Base-by-base conservation (phyloP, 1,140 invertebrate genomes). In the Venturia canescens region DNA sequence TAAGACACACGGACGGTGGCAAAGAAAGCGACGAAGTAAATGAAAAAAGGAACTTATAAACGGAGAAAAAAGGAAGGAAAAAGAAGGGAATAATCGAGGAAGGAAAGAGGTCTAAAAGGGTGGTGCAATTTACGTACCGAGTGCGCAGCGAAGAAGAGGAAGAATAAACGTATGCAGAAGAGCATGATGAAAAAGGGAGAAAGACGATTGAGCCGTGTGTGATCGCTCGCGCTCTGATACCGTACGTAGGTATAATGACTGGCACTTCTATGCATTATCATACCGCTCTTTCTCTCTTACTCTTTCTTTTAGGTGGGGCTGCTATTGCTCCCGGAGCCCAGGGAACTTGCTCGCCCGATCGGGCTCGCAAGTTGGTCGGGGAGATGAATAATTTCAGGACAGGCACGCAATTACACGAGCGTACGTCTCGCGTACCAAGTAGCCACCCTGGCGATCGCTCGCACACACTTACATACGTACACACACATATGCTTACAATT, bases 331-430 rank as follows among this genome's bases (percentile, higher is more conserved):
- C 70, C 50, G 69, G 50, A 27, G 78, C 50, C 63, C 50, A 78
- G 75, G 48, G 60, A 26, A 15, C 72, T 15, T 57, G 48, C 44
- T 48, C 69, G 21, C 72, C 57, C 34, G 48, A 82, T 66, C 50
- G 21, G 26, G 84, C 69, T 83, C 84, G 86, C 87, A 83, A 57
- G 53, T 53, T 85, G 83, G 84, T 85, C 85, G 85, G 83, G 87
- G 88, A 89, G 90, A 91, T 91, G 90, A 91, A 91, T 91, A 91
- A 91, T 91, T 91, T 91, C 89, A 90, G 87, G 87, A 91, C 89
- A 87, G 89, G 88, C 89, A 90, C 88, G 90, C 89, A 90, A 91
- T 91, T 90, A 91, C 89, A 87, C 88, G 86, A 88, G 89, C 89
- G 88, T 90, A 90, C 89, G 89, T 90, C 90, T 90, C 89, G 90